A percentile compares a stretch with the other conserved stretches of the same genome.
Conservation (phyloP, 1,140 invertebrate species). For the Apocrypta bakeri region DNA sequence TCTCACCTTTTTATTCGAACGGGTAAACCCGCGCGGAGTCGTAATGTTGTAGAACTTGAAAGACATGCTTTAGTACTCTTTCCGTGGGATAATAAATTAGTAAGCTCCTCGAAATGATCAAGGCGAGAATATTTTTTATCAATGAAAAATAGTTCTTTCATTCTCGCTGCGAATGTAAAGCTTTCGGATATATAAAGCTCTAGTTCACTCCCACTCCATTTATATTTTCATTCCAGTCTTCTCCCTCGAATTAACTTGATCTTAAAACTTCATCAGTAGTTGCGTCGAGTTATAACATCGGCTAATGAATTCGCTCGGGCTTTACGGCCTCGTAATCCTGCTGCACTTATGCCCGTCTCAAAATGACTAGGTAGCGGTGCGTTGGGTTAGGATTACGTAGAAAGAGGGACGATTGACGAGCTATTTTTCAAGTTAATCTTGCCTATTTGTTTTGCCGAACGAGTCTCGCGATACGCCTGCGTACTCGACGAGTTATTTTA, state of each 20-base stretch:
- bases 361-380: background rate
- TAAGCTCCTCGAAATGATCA: background rate
- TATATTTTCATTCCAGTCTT: background rate
- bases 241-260: background rate
- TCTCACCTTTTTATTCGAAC: background rate
- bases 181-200: background rate
- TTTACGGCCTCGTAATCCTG: background rate
- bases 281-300: background rate
- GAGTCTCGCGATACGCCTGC: background rate
- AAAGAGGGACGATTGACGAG: constrained; percentile 8
- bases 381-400: background rate
- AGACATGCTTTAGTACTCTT: background rate
- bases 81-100: background rate
- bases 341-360: background rate
- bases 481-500: background rate
- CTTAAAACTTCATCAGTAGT: background rate
- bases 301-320: background rate
- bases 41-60: background rate
- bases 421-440: constrained; percentile 26
- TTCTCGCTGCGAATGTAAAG: no score
- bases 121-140: background rate
- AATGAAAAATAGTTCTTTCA: background rate
- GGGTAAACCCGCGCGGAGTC: background rate
- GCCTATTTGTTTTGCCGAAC: background rate
- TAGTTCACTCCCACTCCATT: background rate